Percentiles rank a stretch among this genome's conserved stretches.
These are phyloP conservation scores for Hybognathus amarus DNA, from an alignment of 2,797 vertebrate species.

Conservation along the genomic window DNA sequence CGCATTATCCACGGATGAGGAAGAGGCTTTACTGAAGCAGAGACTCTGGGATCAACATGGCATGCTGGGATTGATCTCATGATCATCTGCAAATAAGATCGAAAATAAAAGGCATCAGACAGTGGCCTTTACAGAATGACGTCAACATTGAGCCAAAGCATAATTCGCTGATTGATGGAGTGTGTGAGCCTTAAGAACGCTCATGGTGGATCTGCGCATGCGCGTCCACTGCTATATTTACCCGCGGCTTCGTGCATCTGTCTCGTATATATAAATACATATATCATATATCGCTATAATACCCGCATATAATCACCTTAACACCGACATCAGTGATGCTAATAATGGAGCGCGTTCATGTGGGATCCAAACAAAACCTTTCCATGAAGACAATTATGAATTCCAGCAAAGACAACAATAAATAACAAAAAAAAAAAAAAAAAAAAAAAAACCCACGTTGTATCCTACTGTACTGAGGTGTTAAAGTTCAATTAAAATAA, in stretches of 20 bases:
- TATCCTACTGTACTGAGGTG: not conserved
- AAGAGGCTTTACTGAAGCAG: constrained; percentile 27
- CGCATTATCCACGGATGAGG: constrained; percentile 40
- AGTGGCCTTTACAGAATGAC: not conserved
- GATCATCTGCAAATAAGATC: not conserved
- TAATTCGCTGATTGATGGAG: not conserved
- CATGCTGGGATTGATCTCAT: constrained; percentile 1
- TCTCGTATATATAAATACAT: not conserved
- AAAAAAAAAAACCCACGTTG: too few species aligned
- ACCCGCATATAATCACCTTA: constrained; percentile 21
- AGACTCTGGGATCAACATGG: constrained; percentile 16
- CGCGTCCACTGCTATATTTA: constrained; percentile 75
- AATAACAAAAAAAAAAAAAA: not conserved
- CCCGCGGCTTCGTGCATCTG: constrained; percentile 52
- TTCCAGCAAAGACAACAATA: not conserved
- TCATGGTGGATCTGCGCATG: not conserved
- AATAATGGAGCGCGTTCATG: not conserved
- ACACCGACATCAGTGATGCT: not conserved
- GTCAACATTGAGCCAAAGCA: not conserved
- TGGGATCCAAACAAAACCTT: not conserved
- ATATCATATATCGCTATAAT: constrained; percentile 34
- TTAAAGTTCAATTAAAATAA: not conserved
- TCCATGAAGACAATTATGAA: not conserved
- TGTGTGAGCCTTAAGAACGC: too few species aligned
- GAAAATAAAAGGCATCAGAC: not conserved